Conservation (phyloP, 2,113 vertebrate genomes). For the Vanacampus margaritifer region DNA sequence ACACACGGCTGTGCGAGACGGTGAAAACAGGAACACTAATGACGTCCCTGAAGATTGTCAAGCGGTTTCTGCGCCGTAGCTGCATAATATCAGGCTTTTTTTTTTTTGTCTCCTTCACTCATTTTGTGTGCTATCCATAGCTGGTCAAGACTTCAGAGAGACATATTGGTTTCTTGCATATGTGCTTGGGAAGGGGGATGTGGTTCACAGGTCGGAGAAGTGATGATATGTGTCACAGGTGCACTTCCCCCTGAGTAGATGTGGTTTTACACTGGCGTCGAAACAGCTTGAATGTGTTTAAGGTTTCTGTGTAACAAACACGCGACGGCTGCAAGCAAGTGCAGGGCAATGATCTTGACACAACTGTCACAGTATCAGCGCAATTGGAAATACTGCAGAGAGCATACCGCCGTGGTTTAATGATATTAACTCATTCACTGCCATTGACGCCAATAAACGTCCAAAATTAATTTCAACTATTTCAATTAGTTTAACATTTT, state of each 20-base stretch:
- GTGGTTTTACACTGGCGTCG: slow-evolving; percentile 60
- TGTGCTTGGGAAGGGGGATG: slow-evolving; percentile 53
- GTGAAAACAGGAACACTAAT: slow-evolving; percentile 56
- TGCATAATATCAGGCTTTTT: neutral
- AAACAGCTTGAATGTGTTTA: slow-evolving; percentile 61
- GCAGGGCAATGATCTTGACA: slow-evolving; percentile 19
- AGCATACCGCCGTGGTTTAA: neutral
- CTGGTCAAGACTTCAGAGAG: neutral
- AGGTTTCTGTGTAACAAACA: slow-evolving; percentile 33
- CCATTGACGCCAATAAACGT: too few relatives aligned
- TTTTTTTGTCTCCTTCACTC: neutral
- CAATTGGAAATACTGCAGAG: neutral
- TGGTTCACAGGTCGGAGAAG: slow-evolving; percentile 54
- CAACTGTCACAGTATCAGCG: slow-evolving; percentile 14
- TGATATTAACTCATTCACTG: too few relatives aligned
- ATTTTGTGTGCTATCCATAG: neutral
- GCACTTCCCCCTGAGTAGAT: slow-evolving; percentile 56
- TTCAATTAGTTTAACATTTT: too few relatives aligned
- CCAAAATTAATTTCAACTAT: too few relatives aligned
- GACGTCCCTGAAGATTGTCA: slow-evolving; percentile 35
- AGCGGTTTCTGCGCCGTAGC: neutral
- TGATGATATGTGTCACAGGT: slow-evolving; percentile 60
- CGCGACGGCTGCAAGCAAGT: slow-evolving; percentile 42
- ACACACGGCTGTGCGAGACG: slow-evolving; percentile 49
- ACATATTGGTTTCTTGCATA: slow-evolving; percentile 30